Evolutionary conservation across 2,797 vertebrate genomes (phyloP).

Genomic region (Anomalospiza imberbis): DNA sequence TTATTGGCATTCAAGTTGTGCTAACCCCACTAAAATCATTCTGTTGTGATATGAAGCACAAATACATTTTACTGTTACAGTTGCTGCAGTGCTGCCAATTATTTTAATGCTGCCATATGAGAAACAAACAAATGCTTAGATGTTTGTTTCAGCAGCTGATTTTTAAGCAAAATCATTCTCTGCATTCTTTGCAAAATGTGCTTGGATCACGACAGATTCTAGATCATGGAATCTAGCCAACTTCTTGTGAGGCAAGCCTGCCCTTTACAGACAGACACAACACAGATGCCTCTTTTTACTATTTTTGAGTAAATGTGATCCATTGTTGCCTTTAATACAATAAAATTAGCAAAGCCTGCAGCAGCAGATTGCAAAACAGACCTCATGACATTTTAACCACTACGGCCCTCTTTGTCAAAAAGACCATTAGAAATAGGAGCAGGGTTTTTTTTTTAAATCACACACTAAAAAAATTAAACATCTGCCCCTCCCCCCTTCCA

Average conservation of each 20-base stretch:
- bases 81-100: slow-evolving; percentile 14
- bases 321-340: background rate
- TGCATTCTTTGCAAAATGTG: slow-evolving; percentile 17
- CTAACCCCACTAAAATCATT: slow-evolving; percentile 19
- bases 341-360: background rate
- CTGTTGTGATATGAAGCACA: background rate
- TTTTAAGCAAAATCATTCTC: slow-evolving; percentile 31
- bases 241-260: background rate
- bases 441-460: background rate
- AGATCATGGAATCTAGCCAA: background rate
- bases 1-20: slow-evolving; percentile 32
- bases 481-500: fast-evolving
- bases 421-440: background rate
- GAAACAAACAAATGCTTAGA: slow-evolving; percentile 11
- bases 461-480: background rate
- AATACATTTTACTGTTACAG: background rate
- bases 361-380: background rate
- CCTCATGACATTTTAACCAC: background rate
- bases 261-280: background rate
- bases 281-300: background rate
- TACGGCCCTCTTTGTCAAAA: background rate
- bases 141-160: background rate
- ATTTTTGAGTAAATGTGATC: background rate
- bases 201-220: slow-evolving; percentile 2
- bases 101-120: slow-evolving; percentile 28